A percentile compares a stretch with the other conserved stretches of the same genome.
phyloP scores from a whole-genome alignment of 2,888 invertebrate genomes.

The Acrobasis suavella region DNA sequence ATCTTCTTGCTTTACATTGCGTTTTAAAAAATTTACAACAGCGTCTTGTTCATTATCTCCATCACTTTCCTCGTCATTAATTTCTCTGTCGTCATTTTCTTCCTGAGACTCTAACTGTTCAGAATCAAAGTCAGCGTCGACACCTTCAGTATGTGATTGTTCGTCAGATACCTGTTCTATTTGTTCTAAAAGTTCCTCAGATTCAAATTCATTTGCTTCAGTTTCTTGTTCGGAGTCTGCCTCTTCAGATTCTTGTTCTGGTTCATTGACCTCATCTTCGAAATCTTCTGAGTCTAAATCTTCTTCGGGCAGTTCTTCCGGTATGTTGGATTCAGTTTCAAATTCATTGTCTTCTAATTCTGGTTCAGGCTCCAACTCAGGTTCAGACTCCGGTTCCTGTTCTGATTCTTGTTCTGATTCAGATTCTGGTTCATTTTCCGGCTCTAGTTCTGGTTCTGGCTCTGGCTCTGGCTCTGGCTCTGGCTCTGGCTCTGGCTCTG shows the following conservation, averaged over 20 bases:
- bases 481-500: conserved; percentile 55
- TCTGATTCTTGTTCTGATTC: conserved; percentile 59
- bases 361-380: conserved; percentile 60
- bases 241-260: conserved; percentile 54
- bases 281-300: conserved; percentile 63
- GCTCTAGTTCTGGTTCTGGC: conserved; percentile 56
- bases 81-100: background rate
- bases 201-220: conserved; percentile 6
- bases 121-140: background rate
- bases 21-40: background rate
- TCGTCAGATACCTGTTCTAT: background rate
- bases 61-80: background rate
- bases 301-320: conserved; percentile 52
- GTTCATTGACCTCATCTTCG: conserved; percentile 57
- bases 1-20: conserved; percentile 24
- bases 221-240: conserved; percentile 21
- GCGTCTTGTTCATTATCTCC: conserved; percentile 1
- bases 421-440: conserved; percentile 54
- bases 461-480: conserved; percentile 58
- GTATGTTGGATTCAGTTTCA: conserved; percentile 18
- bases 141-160: background rate
- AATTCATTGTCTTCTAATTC: conserved; percentile 51
- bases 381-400: conserved; percentile 55
- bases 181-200: background rate
- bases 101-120: background rate